Evolutionary conservation across 2,888 invertebrate species (phyloP).

Genomic region (Colostygia pectinataria): DNA sequence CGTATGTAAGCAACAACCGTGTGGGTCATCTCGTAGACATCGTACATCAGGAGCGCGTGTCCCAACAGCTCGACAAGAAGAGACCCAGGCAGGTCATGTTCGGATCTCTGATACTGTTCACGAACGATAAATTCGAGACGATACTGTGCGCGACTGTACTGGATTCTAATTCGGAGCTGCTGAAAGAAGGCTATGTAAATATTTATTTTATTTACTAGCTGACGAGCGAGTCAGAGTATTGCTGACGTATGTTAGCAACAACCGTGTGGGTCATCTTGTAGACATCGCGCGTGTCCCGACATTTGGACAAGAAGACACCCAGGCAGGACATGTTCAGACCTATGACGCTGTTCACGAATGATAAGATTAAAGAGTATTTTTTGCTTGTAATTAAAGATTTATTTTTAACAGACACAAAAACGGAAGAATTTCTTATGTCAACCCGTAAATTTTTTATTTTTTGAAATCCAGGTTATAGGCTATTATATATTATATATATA

Average conservation of each 20-base stretch:
- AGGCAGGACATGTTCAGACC: slow-evolving; percentile 87
- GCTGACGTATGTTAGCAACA: slow-evolving; percentile 62
- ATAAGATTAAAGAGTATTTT: too few relatives aligned
- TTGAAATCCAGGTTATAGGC: too few relatives aligned
- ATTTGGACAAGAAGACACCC: slow-evolving; percentile 47
- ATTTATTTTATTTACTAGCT: too few relatives aligned
- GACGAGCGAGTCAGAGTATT: slow-evolving; percentile 75
- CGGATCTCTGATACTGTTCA: slow-evolving; percentile 89
- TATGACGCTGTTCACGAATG: slow-evolving; percentile 87
- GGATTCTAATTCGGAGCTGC: slow-evolving; percentile 66
- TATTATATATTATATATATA: too few relatives aligned
- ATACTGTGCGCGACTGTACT: slow-evolving; percentile 87
- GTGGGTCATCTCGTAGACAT: slow-evolving; percentile 73
- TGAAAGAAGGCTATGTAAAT: slow-evolving; percentile 82
- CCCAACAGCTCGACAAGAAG: slow-evolving; percentile 44
- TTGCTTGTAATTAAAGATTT: too few relatives aligned
- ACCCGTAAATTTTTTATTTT: too few relatives aligned
- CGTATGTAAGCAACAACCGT: slow-evolving; percentile 62
- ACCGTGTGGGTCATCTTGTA: slow-evolving; percentile 69
- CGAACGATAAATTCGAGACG: slow-evolving; percentile 86
- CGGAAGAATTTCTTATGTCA: too few relatives aligned
- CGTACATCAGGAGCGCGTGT: slow-evolving; percentile 56
- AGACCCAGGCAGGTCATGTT: slow-evolving; percentile 83
- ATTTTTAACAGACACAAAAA: too few relatives aligned
- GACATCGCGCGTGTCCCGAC: slow-evolving; percentile 53